Evolutionary conservation across 1,140 invertebrate species (phyloP).

Genomic region (Augochlora pura): DNA sequence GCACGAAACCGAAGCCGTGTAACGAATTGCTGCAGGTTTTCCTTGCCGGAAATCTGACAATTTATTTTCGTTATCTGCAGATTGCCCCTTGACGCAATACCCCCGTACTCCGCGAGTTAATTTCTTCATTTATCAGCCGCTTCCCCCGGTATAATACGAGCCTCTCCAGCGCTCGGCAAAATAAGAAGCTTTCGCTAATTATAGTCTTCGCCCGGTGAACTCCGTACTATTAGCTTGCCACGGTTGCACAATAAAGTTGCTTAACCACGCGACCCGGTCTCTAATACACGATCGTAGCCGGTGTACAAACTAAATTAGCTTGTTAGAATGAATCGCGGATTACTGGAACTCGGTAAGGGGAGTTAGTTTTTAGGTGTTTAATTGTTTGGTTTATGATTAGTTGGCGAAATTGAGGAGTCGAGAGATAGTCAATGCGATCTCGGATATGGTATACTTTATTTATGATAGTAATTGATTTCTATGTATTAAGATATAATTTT

Average conservation of each 20-base stretch:
- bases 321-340: too few species aligned
- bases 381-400: too few species aligned
- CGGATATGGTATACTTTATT: too few species aligned
- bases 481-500: too few species aligned
- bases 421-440: too few species aligned
- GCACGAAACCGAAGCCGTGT: neutral
- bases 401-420: too few species aligned
- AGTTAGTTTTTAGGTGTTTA: too few species aligned
- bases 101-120: neutral
- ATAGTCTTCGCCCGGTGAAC: neutral
- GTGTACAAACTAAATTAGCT: too few species aligned
- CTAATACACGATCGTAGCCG: too few species aligned
- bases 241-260: neutral
- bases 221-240: neutral
- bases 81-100: neutral
- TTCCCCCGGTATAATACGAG: neutral
- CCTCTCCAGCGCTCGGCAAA: neutral
- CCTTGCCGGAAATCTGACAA: neutral
- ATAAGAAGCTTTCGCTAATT: constrained; percentile 11
- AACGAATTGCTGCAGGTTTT: neutral
- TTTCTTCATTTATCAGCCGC: constrained; percentile 12
- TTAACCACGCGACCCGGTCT: too few species aligned
- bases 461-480: too few species aligned
- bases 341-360: too few species aligned
- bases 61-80: constrained; percentile 3